phyloP scores from a whole-genome alignment of 2,113 vertebrate genomes.

The Cyanistes caeruleus region DNA sequence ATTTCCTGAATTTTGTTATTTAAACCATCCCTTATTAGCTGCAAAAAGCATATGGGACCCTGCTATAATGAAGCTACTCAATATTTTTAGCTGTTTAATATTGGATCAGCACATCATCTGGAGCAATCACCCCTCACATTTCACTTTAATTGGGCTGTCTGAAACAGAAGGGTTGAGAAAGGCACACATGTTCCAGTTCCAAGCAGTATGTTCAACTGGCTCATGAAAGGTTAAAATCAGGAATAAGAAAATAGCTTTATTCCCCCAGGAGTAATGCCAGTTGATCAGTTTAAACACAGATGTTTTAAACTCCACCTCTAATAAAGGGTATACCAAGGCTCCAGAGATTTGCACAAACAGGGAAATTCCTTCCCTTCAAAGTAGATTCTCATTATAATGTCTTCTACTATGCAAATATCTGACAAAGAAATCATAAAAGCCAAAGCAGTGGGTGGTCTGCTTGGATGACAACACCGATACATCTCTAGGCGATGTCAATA shows the following conservation, averaged over 20 bases:
- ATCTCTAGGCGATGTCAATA: not conserved
- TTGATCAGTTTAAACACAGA: conserved; percentile 45
- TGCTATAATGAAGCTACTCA: conserved; percentile 34
- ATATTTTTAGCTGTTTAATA: conserved; percentile 50
- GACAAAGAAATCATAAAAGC: conserved; percentile 1
- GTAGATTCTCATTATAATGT: not conserved
- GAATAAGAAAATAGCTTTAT: conserved; percentile 41
- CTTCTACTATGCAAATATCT: conserved; percentile 1
- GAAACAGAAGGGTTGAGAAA: conserved; percentile 50
- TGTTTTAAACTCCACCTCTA: conserved; percentile 29
- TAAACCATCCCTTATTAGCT: conserved; percentile 37
- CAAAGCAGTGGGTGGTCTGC: not conserved
- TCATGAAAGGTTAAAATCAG: conserved; percentile 41
- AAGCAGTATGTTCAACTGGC: conserved; percentile 1
- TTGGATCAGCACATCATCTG: conserved; percentile 48
- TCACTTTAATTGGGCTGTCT: conserved; percentile 38
- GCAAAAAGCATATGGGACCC: conserved; percentile 31
- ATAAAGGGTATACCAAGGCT: not conserved
- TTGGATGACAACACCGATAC: not conserved
- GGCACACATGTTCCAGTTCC: not conserved
- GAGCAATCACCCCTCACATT: conserved; percentile 21
- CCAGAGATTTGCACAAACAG: not conserved
- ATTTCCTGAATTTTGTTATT: conserved; percentile 13
- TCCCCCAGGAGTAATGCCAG: conserved; percentile 2
- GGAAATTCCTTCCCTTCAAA: conserved; percentile 17